These are phyloP conservation scores for fruit fly (Drosophila melanogaster) DNA, from an alignment of 1,140 invertebrate species.

Conservation along the genomic window DNA sequence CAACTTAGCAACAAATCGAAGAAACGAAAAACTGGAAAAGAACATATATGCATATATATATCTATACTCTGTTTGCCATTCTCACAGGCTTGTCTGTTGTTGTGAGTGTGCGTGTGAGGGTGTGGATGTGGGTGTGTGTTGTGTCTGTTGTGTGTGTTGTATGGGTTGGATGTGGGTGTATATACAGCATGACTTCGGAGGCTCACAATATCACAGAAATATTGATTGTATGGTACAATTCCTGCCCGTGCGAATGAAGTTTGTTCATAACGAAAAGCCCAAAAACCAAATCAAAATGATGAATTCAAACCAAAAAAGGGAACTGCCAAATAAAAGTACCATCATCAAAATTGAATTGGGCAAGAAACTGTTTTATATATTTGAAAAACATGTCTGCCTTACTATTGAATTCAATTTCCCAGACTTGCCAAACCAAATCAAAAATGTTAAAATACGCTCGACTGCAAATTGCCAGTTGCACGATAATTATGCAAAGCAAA, in stretches of 20 bases:
- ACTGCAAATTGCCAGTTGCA: slow-evolving; percentile 45
- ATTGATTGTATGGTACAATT: slow-evolving; percentile 33
- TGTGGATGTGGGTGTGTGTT: slow-evolving; percentile 2
- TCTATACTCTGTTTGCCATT: slow-evolving; percentile 50
- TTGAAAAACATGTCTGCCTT: neutral
- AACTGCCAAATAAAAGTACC: neutral
- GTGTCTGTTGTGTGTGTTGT: slow-evolving; percentile 3
- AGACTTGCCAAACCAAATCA: neutral
- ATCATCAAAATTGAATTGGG: neutral
- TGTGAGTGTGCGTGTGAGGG: slow-evolving; percentile 34
- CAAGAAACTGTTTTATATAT: neutral
- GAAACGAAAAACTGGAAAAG: slow-evolving; percentile 51
- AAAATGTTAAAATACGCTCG: slow-evolving; percentile 8
- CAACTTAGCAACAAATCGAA: slow-evolving; percentile 46
- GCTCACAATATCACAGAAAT: slow-evolving; percentile 36
- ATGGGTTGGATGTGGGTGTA: slow-evolving; percentile 27
- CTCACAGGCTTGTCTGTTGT: slow-evolving; percentile 45
- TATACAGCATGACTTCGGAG: slow-evolving; percentile 45
- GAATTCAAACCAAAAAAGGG: neutral
- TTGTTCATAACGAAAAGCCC: slow-evolving; percentile 3
- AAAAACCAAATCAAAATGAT: neutral
- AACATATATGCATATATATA: slow-evolving; percentile 45
- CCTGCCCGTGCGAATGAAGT: slow-evolving; percentile 24
- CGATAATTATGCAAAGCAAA: slow-evolving; percentile 23
- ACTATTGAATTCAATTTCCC: neutral